Conservation (phyloP, 2,113 vertebrate genomes). For the Pipa parva region DNA sequence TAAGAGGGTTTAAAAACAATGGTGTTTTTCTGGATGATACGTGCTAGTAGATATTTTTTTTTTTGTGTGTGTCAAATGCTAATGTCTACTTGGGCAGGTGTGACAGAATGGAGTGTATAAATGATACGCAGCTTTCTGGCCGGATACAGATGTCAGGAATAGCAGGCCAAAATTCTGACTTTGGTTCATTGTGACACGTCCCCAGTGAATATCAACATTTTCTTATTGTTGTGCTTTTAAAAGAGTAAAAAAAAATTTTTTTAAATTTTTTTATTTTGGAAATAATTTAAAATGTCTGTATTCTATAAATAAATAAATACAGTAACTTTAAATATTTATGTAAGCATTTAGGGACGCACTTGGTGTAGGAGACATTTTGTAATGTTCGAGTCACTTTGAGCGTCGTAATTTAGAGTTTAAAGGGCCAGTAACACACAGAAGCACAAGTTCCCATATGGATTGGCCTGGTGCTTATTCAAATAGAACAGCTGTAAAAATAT, state of each 20-base stretch:
- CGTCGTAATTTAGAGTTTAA: too few species aligned
- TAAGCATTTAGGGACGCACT: too few species aligned
- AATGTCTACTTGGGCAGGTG: slow-evolving; percentile 65
- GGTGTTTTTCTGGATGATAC: slow-evolving; percentile 88
- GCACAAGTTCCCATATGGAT: too few species aligned
- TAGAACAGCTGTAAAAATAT: too few species aligned
- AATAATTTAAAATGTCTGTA: background rate
- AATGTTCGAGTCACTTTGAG: too few species aligned
- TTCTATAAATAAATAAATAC: background rate
- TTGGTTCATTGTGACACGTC: slow-evolving; percentile 43
- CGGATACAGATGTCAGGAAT: slow-evolving; percentile 74
- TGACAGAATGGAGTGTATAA: slow-evolving; percentile 54
- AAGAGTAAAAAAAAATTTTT: background rate
- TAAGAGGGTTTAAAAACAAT: slow-evolving; percentile 89
- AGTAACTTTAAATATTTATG: too few species aligned
- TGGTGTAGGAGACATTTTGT: too few species aligned
- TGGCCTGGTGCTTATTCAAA: too few species aligned
- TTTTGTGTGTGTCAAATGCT: slow-evolving; percentile 49
- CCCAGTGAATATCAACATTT: slow-evolving; percentile 38
- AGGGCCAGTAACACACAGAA: too few species aligned
- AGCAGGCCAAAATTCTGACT: slow-evolving; percentile 53
- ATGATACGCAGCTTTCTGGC: slow-evolving; percentile 55
- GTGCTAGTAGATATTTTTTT: slow-evolving; percentile 58
- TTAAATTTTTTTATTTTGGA: background rate
- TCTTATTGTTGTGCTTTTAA: slow-evolving; percentile 13